Evolutionary conservation across 2,888 invertebrate species (phyloP).

Genomic region (Eueremaeus valkanovi): DNA sequence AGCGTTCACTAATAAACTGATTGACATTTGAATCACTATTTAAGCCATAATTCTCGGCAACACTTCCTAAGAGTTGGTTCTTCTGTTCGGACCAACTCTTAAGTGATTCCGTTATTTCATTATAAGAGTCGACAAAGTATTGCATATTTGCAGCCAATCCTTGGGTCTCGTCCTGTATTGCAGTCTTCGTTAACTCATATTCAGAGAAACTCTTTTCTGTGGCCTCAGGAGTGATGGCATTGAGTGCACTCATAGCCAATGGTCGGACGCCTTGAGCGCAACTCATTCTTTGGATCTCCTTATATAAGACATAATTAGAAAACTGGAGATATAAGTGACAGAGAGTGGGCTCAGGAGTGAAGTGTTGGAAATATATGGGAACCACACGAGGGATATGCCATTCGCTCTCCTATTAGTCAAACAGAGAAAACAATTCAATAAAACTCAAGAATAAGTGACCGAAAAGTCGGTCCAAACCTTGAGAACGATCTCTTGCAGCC

Average conservation of each 20-base stretch:
- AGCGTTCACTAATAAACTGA: background rate
- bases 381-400: background rate
- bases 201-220: background rate
- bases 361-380: conserved; percentile 18
- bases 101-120: background rate
- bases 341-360: background rate
- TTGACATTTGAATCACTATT: background rate
- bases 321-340: conserved; percentile 27
- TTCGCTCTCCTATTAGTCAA: background rate
- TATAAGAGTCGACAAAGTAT: background rate
- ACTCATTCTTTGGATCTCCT: background rate
- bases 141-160: background rate
- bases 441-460: background rate
- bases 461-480: background rate
- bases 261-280: background rate
- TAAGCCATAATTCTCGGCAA: background rate
- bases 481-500: background rate
- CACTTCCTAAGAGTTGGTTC: background rate
- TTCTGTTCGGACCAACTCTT: background rate
- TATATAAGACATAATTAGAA: background rate
- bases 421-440: background rate
- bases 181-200: background rate
- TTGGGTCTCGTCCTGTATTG: background rate
- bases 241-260: too few relatives aligned
- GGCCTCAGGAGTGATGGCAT: background rate